Evolutionary conservation across 2,797 vertebrate genomes (phyloP).

Genomic region (Acanthurus leucopareius): DNA sequence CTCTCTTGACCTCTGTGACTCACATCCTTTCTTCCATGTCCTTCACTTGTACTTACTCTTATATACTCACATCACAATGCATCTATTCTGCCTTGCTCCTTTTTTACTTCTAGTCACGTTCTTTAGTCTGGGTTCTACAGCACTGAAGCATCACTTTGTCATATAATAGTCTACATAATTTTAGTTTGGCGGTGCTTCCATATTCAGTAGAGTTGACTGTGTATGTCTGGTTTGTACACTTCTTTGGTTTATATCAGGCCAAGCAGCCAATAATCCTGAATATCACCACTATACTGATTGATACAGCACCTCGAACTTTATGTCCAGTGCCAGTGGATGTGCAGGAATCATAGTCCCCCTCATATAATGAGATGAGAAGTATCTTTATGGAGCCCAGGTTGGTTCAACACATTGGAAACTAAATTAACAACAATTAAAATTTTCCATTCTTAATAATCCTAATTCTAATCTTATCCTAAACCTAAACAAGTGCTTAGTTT

Average conservation of each 20-base stretch:
- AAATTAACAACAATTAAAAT: background rate
- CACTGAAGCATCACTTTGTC: background rate
- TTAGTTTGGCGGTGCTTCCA: background rate
- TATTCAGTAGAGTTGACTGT: background rate
- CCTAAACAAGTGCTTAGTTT: background rate
- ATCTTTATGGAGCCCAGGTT: too few species aligned
- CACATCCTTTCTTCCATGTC: background rate
- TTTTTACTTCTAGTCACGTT: background rate
- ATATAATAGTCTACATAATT: too few species aligned
- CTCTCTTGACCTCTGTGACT: constrained; percentile 7
- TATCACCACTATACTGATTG: background rate
- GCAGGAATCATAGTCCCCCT: background rate
- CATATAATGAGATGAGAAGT: background rate
- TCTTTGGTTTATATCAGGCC: background rate
- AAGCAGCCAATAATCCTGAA: background rate
- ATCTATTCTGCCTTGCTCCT: background rate
- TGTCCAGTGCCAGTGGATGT: background rate
- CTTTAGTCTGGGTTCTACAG: background rate
- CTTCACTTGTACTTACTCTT: constrained; percentile 14
- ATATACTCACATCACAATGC: constrained; percentile 8
- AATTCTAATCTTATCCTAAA: background rate
- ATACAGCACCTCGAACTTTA: background rate
- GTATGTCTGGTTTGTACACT: background rate
- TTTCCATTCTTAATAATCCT: background rate
- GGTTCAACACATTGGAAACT: too few species aligned